Conservation (phyloP, 2,888 invertebrate genomes). For the Cheiracanthium punctorium region DNA sequence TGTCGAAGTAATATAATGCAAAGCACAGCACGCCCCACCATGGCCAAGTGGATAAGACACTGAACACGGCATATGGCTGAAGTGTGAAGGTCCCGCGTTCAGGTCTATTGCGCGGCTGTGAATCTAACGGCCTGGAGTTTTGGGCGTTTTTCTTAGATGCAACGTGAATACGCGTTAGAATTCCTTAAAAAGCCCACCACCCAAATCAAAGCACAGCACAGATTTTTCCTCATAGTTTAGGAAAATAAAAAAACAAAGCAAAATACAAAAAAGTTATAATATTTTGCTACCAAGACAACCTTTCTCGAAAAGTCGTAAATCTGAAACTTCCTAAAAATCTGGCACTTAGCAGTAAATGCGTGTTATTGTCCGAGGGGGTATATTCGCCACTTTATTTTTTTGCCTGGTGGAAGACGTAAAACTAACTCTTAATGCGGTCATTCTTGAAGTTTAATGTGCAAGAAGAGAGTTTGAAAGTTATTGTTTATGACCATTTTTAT, state of each 20-base stretch:
- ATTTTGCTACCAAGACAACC: background rate
- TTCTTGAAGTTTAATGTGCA: slow-evolving; percentile 13
- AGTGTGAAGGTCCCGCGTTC: no score
- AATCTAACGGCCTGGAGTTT: no score
- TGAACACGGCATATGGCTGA: no score
- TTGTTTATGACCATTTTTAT: slow-evolving; percentile 1
- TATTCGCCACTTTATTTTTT: background rate
- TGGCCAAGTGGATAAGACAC: no score
- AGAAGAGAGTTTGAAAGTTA: background rate
- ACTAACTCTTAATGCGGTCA: background rate
- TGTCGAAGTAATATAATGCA: no score
- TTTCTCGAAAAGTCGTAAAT: background rate
- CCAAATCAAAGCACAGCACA: no score
- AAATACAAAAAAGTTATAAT: background rate
- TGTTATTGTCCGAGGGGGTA: background rate
- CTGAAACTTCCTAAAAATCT: background rate
- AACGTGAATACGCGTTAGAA: no score
- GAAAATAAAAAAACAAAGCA: background rate
- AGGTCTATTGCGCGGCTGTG: no score
- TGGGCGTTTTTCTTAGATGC: no score
- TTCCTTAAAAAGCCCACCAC: no score
- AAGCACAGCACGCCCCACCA: no score
- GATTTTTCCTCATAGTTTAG: background rate
- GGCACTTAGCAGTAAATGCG: background rate
- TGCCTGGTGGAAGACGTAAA: background rate